Conservation (phyloP, 2,888 invertebrate species). For the Cosmopolites sordidus region DNA sequence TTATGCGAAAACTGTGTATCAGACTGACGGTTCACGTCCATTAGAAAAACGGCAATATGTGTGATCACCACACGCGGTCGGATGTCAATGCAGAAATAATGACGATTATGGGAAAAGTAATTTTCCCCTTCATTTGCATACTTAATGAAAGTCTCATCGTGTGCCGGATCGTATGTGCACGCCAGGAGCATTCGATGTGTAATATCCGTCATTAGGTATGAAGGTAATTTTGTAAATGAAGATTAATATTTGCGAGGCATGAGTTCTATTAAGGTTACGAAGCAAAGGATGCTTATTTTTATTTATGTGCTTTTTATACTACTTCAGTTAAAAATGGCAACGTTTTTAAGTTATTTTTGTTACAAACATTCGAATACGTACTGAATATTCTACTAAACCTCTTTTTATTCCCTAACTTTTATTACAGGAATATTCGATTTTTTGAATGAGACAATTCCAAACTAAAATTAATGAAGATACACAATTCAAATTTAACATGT, state of each 20-base stretch:
- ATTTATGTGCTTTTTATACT: no score
- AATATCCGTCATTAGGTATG: constrained; percentile 19
- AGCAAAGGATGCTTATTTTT: not conserved
- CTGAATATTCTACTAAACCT: no score
- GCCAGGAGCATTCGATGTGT: constrained; percentile 18
- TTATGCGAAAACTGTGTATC: constrained; percentile 26
- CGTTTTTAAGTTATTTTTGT: no score
- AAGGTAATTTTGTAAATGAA: constrained; percentile 20
- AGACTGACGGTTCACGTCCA: constrained; percentile 22
- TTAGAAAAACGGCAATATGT: constrained; percentile 47
- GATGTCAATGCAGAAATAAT: constrained; percentile 52
- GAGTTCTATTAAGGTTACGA: not conserved
- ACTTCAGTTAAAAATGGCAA: no score
- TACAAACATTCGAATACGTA: no score
- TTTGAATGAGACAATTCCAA: no score
- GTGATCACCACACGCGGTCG: constrained; percentile 40
- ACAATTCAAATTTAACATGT: no score
- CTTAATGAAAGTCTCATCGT: constrained; percentile 51
- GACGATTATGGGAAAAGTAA: constrained; percentile 53
- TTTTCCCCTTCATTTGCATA: constrained; percentile 52
- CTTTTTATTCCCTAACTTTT: no score
- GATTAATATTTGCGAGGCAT: constrained; percentile 7
- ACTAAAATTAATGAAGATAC: no score
- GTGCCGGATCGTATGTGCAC: constrained; percentile 4
- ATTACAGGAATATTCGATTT: no score